These are phyloP conservation scores for Acanthurus lineatus DNA, from an alignment of 2,797 vertebrate genomes.

Conservation along the genomic window DNA sequence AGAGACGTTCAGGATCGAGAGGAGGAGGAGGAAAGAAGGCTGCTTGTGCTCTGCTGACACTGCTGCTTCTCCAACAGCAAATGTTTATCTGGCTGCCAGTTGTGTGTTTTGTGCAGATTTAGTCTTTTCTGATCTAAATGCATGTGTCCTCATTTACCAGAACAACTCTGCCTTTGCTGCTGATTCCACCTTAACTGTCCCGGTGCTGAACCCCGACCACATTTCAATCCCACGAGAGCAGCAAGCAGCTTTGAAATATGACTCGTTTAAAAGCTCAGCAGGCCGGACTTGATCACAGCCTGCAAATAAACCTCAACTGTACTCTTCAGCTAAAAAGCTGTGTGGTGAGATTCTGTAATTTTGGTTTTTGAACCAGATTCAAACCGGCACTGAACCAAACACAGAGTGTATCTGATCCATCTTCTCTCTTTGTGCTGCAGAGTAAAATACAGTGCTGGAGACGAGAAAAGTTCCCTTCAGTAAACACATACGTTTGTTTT, in stretches of 20 bases:
- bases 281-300: neutral
- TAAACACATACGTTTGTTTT: no score
- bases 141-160: neutral
- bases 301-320: neutral
- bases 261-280: neutral
- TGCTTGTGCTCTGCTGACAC: neutral
- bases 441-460: no score
- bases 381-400: no score
- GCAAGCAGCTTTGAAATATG: neutral
- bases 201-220: neutral
- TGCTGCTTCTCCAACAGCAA: neutral
- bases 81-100: neutral
- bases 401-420: no score
- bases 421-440: no score
- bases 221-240: neutral
- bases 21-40: neutral
- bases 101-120: neutral
- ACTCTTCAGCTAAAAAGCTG: neutral
- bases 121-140: neutral
- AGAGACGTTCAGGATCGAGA: neutral
- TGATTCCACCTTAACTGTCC: neutral
- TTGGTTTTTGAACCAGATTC: no score
- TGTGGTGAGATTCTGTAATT: neutral
- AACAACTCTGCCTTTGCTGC: neutral
- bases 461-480: no score